A percentile compares a stretch with the other conserved stretches of the same genome.
phyloP scores from a whole-genome alignment of 2,797 vertebrate species.

The Poeciliopsis turneri region DNA sequence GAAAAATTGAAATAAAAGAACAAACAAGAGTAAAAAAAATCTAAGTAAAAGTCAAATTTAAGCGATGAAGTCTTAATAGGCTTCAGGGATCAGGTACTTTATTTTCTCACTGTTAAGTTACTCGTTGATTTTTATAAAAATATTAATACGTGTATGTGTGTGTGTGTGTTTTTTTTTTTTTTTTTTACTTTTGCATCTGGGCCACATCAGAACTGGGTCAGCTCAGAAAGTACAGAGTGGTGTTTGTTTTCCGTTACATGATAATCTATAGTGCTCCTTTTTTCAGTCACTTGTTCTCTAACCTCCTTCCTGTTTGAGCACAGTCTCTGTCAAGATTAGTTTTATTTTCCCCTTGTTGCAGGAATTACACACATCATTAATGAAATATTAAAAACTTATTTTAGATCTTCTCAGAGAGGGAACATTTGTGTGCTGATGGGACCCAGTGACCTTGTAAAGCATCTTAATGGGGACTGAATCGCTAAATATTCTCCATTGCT shows the following conservation, averaged over 20 bases:
- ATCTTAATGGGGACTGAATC: neutral
- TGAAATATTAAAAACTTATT: neutral
- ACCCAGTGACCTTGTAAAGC: neutral
- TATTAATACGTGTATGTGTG: neutral
- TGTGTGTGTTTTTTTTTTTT: too few relatives aligned
- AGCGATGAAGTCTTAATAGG: neutral
- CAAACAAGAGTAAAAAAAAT: too few relatives aligned
- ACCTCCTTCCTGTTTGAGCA: neutral
- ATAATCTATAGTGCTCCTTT: neutral
- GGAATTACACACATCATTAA: neutral
- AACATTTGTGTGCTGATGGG: neutral
- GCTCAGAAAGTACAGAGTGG: neutral
- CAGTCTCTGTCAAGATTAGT: neutral
- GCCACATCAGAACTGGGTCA: neutral
- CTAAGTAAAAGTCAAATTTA: neutral
- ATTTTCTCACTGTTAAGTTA: neutral
- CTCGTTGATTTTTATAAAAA: neutral
- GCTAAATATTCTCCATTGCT: neutral
- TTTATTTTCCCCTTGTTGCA: neutral
- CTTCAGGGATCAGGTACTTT: neutral
- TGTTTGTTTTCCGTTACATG: neutral
- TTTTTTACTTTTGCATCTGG: neutral
- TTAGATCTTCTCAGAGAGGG: neutral
- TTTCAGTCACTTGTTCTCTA: neutral
- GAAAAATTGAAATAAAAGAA: neutral